phyloP scores from a whole-genome alignment of 2,113 vertebrate genomes.

The Falcunculus frontatus region DNA sequence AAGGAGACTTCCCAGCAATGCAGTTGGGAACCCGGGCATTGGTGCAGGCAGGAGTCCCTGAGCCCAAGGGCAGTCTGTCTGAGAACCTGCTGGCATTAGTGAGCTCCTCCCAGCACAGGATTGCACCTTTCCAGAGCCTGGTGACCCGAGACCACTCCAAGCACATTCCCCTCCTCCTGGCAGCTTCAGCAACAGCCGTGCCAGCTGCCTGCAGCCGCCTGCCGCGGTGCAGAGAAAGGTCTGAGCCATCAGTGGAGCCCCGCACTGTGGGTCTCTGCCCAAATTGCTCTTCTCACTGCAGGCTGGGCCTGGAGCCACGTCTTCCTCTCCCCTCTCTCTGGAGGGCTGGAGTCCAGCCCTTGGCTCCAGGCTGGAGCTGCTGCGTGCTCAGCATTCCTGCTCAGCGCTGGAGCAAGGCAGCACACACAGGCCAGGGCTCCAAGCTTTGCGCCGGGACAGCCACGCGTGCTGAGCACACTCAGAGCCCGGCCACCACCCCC shows the following conservation, averaged over 20 bases:
- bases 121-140: not conserved
- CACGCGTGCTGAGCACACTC: not conserved
- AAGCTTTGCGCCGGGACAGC: not conserved
- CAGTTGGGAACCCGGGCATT: not conserved
- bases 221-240: rapidly evolving
- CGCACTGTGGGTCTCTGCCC: rapidly evolving
- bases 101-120: not conserved
- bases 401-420: not conserved
- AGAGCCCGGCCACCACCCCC: rapidly evolving
- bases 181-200: not conserved
- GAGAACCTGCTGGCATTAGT: not conserved
- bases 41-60: not conserved
- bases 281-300: not conserved
- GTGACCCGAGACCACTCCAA: not conserved
- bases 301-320: not conserved
- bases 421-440: not conserved
- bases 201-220: not conserved
- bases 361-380: not conserved
- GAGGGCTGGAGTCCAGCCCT: conserved; percentile 4
- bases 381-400: conserved; percentile 24
- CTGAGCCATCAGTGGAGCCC: rapidly evolving
- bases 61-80: not conserved
- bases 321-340: not conserved
- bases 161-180: not conserved
- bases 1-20: not conserved